Evolutionary conservation across 2,888 invertebrate genomes (phyloP), one percentile per base, ranked within the genome.

Genomic region (Oasisia sp.): DNA sequence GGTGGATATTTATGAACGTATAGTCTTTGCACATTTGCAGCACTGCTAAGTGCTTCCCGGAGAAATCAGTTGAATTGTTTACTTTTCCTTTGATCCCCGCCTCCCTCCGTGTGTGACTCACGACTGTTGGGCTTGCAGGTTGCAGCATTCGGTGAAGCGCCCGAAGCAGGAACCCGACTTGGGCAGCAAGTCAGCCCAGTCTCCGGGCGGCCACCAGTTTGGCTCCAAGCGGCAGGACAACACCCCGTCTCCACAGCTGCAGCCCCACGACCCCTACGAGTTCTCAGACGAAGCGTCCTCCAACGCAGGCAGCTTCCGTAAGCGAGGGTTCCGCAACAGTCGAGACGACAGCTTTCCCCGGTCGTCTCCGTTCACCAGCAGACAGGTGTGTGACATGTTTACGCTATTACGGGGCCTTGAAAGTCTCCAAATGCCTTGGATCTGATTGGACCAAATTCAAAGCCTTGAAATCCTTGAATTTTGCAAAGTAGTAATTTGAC

Each of bases 61-160:
- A 38, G 38, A 38, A 38, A 38, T 38, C 38, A 38, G 38, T 38
- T 38, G 38, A 38, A 38, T 2, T 38, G 38, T 38, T 38, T 2
- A 1, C 4, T 38, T 38, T 38, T 38, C 38, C 38, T 1, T 38
- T 38, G 38, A 38, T 4, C 38, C 38, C 38, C 38, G 2, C 38
- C 4, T 4, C 38, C 38, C 38, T 4, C 38, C 4, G 38, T 38
- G 2, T 38, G 38, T 38, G 38, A 38, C 38, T 38, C 38, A 38
- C 19, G 89, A 8, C 1, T 32, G 74, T 45, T 91, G 14, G 89
- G 91, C 93, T 94, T 92, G 94, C 96, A 96, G 98, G 98, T 97
- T 98, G 95, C 98, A 98, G 96, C 98, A 98, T 97, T 98, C 98
- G 0, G 98, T 99, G 93, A 99, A 99, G 97, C 32, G 32, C 0